Conservation (phyloP, 2,113 vertebrate species). For the Heloderma charlesbogerti region DNA sequence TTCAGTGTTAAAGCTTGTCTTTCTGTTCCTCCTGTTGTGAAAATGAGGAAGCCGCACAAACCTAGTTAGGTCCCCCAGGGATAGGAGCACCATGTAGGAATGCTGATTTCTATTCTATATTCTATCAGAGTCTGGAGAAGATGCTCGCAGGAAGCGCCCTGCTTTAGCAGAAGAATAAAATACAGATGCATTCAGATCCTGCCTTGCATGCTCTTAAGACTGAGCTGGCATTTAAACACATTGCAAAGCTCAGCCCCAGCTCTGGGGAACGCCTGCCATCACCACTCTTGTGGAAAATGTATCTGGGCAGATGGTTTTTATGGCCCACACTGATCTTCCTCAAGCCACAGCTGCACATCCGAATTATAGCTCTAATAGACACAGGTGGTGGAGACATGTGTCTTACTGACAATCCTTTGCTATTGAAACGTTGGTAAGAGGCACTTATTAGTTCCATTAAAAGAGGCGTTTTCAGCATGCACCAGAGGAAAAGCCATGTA, state of each 20-base stretch:
- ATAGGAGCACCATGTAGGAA: background rate
- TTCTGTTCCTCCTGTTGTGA: background rate
- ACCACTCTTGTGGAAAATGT: constrained; percentile 10
- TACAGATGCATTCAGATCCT: background rate
- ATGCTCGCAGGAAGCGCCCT: background rate
- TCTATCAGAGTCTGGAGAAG: background rate
- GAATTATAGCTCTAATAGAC: constrained; percentile 21
- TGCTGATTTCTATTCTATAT: background rate
- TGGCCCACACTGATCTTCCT: constrained; percentile 4
- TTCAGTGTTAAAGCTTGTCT: background rate
- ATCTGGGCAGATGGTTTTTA: constrained; percentile 41
- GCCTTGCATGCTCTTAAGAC: background rate
- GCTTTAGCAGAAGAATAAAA: background rate
- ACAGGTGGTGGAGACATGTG: constrained; percentile 26
- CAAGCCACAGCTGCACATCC: constrained; percentile 1
- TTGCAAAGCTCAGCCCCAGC: background rate
- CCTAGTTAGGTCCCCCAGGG: background rate
- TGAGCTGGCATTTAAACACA: constrained; percentile 3
- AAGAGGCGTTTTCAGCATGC: constrained; percentile 5
- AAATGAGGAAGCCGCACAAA: background rate
- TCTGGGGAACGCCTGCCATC: constrained; percentile 7
- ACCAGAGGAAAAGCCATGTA: background rate
- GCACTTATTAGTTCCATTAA: constrained; percentile 6
- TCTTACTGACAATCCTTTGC: background rate
- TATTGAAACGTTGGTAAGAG: constrained; percentile 19